These are phyloP conservation scores for Naja naja DNA, from an alignment of 2,113 vertebrate genomes.

Conservation along the genomic window DNA sequence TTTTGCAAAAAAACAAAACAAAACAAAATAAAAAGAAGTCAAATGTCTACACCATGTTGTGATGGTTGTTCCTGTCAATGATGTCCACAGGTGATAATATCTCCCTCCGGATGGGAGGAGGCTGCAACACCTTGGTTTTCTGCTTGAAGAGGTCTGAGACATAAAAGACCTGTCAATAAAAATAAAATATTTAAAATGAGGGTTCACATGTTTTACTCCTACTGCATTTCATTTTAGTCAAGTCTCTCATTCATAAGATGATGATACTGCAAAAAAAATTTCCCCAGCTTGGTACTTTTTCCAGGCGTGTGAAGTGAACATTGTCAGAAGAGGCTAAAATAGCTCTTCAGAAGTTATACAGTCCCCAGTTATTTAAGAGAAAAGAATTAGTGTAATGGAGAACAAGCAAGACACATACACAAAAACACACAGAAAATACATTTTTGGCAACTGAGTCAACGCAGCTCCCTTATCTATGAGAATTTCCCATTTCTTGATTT, in stretches of 20 bases:
- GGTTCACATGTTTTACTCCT: neutral
- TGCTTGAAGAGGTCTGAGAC: slow-evolving; percentile 96
- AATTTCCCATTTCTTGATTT: neutral
- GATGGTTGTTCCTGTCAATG: slow-evolving; percentile 95
- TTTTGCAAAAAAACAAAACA: slow-evolving; percentile 44
- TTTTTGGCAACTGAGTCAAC: neutral
- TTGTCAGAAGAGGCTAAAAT: neutral
- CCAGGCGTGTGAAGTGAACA: neutral
- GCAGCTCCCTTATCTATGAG: neutral
- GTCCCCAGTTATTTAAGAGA: neutral
- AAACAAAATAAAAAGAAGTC: neutral
- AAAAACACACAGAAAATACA: neutral
- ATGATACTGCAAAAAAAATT: neutral
- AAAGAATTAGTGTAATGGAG: neutral
- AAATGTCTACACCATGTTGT: slow-evolving; percentile 85
- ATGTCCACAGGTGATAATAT: slow-evolving; percentile 92
- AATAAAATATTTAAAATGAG: slow-evolving; percentile 32
- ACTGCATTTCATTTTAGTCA: neutral
- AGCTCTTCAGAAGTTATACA: neutral
- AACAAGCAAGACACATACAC: neutral
- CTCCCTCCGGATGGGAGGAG: slow-evolving; percentile 90
- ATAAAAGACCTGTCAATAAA: slow-evolving; percentile 84
- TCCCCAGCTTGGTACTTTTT: neutral
- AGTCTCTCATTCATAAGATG: neutral
- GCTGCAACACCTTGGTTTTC: slow-evolving; percentile 76